Conservation (phyloP, 2,797 vertebrate genomes). For the Rhabdomys pumilio region DNA sequence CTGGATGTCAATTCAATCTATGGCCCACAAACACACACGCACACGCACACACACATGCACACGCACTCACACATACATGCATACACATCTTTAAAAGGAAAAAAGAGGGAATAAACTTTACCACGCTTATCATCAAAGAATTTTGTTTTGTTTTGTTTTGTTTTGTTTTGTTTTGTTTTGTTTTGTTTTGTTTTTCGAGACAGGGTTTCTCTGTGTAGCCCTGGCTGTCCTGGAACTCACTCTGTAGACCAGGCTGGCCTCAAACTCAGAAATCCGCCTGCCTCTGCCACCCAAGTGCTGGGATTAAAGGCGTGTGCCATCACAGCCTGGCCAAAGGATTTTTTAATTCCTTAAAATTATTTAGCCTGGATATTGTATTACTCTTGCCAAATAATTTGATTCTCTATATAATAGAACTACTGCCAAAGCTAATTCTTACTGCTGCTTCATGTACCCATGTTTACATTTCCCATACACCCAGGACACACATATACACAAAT, state of each 20-base stretch:
- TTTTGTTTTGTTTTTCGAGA: too few species aligned
- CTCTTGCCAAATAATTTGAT: not conserved
- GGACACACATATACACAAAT: not conserved
- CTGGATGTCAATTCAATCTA: not conserved
- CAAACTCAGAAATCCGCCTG: too few species aligned
- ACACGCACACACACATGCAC: too few species aligned
- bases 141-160: not conserved
- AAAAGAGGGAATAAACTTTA: not conserved
- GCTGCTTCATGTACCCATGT: not conserved
- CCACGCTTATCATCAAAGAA: not conserved
- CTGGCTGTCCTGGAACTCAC: too few species aligned
- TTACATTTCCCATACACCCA: not conserved
- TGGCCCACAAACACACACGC: not conserved
- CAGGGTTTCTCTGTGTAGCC: too few species aligned
- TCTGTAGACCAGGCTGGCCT: too few species aligned
- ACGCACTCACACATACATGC: not conserved
- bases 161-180: too few species aligned
- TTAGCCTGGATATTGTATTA: not conserved
- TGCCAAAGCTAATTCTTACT: not conserved
- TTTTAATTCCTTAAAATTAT: slow-evolving; percentile 1
- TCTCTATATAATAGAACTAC: not conserved
- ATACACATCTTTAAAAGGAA: not conserved
- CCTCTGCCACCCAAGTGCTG: too few species aligned
- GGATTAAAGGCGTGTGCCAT: too few species aligned
- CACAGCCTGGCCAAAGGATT: too few species aligned